Conservation (phyloP, 64 coral and sea anemone species). For the Acropora yongei region DNA sequence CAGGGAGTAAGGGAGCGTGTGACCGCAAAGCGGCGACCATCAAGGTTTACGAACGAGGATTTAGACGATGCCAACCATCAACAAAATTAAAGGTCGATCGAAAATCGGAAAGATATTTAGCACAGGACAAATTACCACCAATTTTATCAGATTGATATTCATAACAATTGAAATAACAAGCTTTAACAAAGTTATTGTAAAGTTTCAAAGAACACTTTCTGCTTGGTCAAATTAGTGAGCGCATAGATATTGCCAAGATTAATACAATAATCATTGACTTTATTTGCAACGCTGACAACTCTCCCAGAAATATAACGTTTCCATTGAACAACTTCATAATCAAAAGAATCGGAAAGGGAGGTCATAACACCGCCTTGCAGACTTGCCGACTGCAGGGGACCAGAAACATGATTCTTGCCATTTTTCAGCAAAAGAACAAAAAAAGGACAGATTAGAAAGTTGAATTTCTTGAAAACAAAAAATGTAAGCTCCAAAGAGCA, state of each 20-base stretch:
- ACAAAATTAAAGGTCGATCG: neutral
- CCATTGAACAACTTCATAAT: neutral
- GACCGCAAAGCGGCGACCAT: too few species aligned
- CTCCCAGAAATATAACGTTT: neutral
- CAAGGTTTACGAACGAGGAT: neutral
- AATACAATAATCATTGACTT: too few species aligned
- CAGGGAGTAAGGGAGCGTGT: too few species aligned
- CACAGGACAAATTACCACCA: neutral
- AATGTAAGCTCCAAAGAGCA: neutral
- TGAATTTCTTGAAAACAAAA: neutral
- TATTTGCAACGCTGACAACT: neutral
- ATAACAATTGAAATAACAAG: neutral
- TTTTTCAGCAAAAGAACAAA: neutral
- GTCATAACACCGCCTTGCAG: neutral
- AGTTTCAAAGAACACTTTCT: neutral
- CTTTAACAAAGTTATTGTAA: neutral
- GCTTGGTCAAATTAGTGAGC: neutral
- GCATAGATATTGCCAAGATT: neutral
- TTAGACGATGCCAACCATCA: slow-evolving; percentile 1
- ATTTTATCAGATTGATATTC: neutral
- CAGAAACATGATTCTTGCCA: neutral
- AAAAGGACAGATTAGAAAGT: neutral
- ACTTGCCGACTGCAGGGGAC: neutral
- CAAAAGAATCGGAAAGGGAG: neutral
- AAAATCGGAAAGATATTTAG: neutral